Evolutionary conservation across 2,113 vertebrate genomes (phyloP).

Genomic region (Microtus ochrogaster): DNA sequence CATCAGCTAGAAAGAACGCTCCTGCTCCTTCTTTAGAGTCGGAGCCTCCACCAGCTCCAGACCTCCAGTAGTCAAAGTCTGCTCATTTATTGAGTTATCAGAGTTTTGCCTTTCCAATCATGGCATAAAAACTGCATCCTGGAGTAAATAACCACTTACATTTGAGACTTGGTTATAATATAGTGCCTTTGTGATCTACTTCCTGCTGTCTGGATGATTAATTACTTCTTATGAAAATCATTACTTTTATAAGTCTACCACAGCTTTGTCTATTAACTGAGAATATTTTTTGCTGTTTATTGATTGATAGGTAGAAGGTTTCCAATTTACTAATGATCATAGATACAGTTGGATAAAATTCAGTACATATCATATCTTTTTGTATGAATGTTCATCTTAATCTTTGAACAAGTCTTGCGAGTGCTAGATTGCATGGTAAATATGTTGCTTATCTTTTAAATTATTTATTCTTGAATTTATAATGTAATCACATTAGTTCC

Average conservation of each 20-base stretch:
- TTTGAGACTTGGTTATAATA: background rate
- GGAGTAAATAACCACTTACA: background rate
- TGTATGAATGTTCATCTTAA: background rate
- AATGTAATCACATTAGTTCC: background rate
- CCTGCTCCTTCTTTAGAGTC: background rate
- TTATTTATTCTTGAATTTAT: background rate
- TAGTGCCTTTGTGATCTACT: background rate
- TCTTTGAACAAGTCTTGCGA: background rate
- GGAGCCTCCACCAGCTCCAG: background rate
- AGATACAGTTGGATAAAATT: background rate
- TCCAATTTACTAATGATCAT: background rate
- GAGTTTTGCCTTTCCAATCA: background rate
- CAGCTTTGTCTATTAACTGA: background rate
- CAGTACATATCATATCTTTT: background rate
- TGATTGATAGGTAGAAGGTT: background rate
- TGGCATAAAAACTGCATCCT: background rate
- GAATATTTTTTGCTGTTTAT: background rate
- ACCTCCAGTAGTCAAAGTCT: background rate
- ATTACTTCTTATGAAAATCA: background rate
- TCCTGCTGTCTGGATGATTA: background rate
- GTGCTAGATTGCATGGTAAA: background rate
- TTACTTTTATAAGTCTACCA: background rate
- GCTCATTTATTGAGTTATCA: background rate
- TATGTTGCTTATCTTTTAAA: background rate
- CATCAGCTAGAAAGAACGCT: background rate